These are phyloP conservation scores for Calyptomena viridis DNA, from an alignment of 2,113 vertebrate genomes.

Conservation along the genomic window DNA sequence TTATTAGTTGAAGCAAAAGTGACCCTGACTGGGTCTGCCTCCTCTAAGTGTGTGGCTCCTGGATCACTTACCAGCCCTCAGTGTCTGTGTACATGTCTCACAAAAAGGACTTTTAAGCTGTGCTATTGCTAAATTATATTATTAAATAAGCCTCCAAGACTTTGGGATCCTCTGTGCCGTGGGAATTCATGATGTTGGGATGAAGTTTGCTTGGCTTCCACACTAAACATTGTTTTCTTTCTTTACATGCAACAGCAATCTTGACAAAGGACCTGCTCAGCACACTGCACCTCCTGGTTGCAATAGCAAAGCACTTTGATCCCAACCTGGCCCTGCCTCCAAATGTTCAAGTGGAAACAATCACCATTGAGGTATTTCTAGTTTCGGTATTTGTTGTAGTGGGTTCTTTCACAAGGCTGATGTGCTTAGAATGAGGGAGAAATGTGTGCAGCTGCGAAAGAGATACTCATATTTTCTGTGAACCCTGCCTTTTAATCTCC, in stretches of 20 bases:
- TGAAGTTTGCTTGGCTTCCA: background rate
- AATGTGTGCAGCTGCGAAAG: background rate
- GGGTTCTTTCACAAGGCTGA: background rate
- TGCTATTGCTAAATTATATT: background rate
- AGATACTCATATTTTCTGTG: background rate
- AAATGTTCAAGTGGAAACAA: slow-evolving; percentile 83
- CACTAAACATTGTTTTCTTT: background rate
- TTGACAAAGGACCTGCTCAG: slow-evolving; percentile 87
- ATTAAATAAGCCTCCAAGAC: background rate
- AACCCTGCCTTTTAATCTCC: background rate
- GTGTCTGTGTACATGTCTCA: background rate
- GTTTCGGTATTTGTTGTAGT: background rate
- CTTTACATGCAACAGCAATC: slow-evolving; percentile 61
- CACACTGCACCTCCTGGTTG: slow-evolving; percentile 89
- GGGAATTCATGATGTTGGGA: background rate
- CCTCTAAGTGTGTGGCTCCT: background rate
- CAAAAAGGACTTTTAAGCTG: background rate
- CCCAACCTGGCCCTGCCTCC: slow-evolving; percentile 79
- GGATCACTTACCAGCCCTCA: background rate
- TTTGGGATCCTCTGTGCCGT: background rate
- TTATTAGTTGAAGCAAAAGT: background rate
- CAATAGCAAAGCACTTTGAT: slow-evolving; percentile 84
- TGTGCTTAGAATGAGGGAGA: background rate
- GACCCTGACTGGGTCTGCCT: background rate
- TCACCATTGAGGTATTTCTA: slow-evolving; percentile 80